Evolutionary conservation across 2,113 vertebrate genomes (phyloP), one percentile per base, ranked within the genome.

Genomic region (Takifugu bimaculatus): DNA sequence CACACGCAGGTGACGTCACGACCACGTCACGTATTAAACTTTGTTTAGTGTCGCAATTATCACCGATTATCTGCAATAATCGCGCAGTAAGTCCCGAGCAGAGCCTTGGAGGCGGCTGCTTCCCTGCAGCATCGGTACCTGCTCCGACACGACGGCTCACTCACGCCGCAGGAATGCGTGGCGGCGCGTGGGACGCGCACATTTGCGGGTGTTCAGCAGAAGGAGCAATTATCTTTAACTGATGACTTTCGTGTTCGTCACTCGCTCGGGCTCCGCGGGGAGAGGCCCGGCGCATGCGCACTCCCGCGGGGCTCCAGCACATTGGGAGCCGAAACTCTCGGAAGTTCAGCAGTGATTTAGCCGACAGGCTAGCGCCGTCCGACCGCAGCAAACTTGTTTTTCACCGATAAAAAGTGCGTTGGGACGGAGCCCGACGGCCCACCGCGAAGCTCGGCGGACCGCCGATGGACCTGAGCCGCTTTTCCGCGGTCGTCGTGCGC

Each of bases 311-410:
- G 6, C 29, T 72, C 44, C 76, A 62, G 57, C 78, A 79, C 84
- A 77, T 72, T 80, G 72, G 39, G 39, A 57, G 51, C 66, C 78
- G 54, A 47, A 78, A 80, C 62, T 80, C 66, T 85, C 81, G 85
- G 85, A 87, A 87, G 87, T 88, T 87, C 54, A 72, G 67, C 72
- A 57, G 81, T 72, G 76, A 83, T 75, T 80, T 78, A 80, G 79
- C 77, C 44, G 5, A 26, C 70, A 53, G 58, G 77, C 81, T 84
- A 81, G 57, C 74, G 56, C 42, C 55, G 54, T 51, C 52, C 39
- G 56, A 71, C 25, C 51, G 12, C 45, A 29, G 13, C 48, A 88
- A 87, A 81, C 64, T 79, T 62, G 58, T 10, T 79, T 79, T 82
- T 73, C 20, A 2, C 32, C 28, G 20, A 0, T 3, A 10, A 60